Percentiles rank a stretch among this genome's conserved stretches.
These are phyloP conservation scores for Autographa pulchrina DNA, from an alignment of 2,888 invertebrate species.

Conservation along the genomic window DNA sequence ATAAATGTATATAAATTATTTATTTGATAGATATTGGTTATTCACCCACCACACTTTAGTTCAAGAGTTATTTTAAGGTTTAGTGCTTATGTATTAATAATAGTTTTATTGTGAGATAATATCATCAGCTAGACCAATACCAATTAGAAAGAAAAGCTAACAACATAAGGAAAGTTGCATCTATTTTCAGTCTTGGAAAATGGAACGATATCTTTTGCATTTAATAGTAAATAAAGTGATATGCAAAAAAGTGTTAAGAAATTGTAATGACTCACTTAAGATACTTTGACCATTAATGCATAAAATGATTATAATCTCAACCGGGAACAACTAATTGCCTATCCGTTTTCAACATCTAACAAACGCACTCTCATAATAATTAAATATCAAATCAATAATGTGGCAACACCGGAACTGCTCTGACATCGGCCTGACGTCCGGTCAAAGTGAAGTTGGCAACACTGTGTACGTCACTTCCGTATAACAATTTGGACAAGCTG, in stretches of 20 bases:
- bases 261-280: background rate
- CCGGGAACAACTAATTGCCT: conserved; percentile 27
- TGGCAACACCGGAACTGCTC: conserved; percentile 46
- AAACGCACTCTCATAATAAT: conserved; percentile 23
- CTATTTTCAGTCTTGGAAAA: too few relatives aligned
- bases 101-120: too few relatives aligned
- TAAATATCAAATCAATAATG: conserved; percentile 32
- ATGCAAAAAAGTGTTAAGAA: background rate
- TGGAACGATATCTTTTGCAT: too few relatives aligned
- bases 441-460: conserved; percentile 43
- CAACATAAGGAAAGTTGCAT: too few relatives aligned
- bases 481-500: conserved; percentile 44
- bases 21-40: too few relatives aligned
- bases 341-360: conserved; percentile 30
- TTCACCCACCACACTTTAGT: too few relatives aligned
- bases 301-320: conserved; percentile 1
- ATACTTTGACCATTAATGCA: background rate
- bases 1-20: background rate
- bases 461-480: conserved; percentile 48
- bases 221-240: too few relatives aligned
- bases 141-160: too few relatives aligned
- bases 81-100: too few relatives aligned
- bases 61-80: too few relatives aligned
- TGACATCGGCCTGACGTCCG: conserved; percentile 36
- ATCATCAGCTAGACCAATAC: too few relatives aligned